Conservation (phyloP, 1,140 invertebrate species). For the Diorhabda sublineata region DNA sequence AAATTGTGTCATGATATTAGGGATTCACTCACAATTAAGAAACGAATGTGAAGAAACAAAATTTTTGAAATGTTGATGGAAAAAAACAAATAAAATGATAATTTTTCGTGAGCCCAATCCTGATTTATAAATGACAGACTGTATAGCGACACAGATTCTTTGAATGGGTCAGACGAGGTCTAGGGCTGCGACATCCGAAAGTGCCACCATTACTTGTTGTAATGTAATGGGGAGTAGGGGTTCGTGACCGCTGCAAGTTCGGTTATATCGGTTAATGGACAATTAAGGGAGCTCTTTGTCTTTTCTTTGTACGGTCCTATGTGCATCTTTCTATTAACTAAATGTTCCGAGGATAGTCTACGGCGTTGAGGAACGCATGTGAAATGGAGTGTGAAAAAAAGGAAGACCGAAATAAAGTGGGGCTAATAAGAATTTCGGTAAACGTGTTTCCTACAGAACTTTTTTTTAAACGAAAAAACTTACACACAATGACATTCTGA, state of each 20-base stretch:
- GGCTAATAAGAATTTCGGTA: too few relatives aligned
- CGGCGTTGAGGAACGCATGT: constrained; percentile 1
- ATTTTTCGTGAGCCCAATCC: neutral
- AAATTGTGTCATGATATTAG: too few relatives aligned
- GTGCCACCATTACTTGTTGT: constrained; percentile 7
- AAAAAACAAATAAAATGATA: too few relatives aligned
- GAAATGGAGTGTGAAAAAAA: neutral
- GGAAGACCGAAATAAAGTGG: too few relatives aligned
- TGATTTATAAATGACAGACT: constrained; percentile 1
- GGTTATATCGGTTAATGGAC: constrained; percentile 15
- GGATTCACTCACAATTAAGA: too few relatives aligned
- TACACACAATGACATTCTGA: too few relatives aligned
- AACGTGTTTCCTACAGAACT: too few relatives aligned
- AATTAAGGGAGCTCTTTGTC: constrained; percentile 9
- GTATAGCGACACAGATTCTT: constrained; percentile 11
- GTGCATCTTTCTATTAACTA: constrained; percentile 9
- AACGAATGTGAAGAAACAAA: too few relatives aligned
- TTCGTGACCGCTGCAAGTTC: constrained; percentile 16
- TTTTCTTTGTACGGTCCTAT: constrained; percentile 8
- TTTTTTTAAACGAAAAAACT: too few relatives aligned
- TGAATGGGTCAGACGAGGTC: constrained; percentile 10
- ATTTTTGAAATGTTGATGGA: too few relatives aligned
- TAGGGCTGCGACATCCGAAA: neutral
- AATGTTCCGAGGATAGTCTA: constrained; percentile 7
- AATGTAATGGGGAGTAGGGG: constrained; percentile 4